Conservation (phyloP, 2,888 invertebrate species). For the Agrypnus murinus region DNA sequence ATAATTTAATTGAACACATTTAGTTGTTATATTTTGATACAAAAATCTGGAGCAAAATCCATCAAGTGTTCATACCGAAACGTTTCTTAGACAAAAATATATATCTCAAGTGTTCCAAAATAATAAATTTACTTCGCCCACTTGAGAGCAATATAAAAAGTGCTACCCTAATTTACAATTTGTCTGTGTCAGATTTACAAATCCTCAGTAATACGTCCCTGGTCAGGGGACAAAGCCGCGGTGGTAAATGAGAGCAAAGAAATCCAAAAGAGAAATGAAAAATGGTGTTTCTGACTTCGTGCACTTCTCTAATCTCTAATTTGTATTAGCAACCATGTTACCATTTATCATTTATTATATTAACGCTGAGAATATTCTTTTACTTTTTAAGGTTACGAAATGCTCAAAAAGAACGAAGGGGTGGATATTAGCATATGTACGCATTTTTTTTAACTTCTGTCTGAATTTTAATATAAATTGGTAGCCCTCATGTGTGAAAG, state of each 20-base stretch:
- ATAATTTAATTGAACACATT: no score
- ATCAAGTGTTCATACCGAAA: slow-evolving; percentile 5
- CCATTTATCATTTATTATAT: slow-evolving; percentile 30
- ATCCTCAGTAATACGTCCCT: slow-evolving; percentile 39
- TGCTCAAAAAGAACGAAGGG: not conserved
- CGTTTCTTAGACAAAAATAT: not conserved
- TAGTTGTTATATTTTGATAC: no score
- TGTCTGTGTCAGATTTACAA: slow-evolving; percentile 39
- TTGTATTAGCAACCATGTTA: slow-evolving; percentile 41
- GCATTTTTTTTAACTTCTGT: slow-evolving; percentile 5
- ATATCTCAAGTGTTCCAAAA: slow-evolving; percentile 18
- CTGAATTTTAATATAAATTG: slow-evolving; percentile 37
- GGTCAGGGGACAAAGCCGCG: slow-evolving; percentile 35
- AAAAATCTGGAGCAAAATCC: no score
- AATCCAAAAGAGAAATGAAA: slow-evolving; percentile 33
- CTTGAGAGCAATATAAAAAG: slow-evolving; percentile 28
- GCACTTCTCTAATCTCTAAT: slow-evolving; percentile 38
- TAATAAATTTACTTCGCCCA: slow-evolving; percentile 31
- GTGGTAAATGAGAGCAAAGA: slow-evolving; percentile 28
- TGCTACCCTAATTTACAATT: slow-evolving; percentile 36
- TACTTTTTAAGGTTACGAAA: not conserved
- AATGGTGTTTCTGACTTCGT: slow-evolving; percentile 35
- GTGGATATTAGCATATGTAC: not conserved
- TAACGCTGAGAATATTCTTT: not conserved
- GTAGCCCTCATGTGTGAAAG: slow-evolving; percentile 33